Percentiles rank a stretch among this genome's conserved stretches.
Conservation (phyloP, 2,113 vertebrate species). For the Myiozetetes cayanensis region DNA sequence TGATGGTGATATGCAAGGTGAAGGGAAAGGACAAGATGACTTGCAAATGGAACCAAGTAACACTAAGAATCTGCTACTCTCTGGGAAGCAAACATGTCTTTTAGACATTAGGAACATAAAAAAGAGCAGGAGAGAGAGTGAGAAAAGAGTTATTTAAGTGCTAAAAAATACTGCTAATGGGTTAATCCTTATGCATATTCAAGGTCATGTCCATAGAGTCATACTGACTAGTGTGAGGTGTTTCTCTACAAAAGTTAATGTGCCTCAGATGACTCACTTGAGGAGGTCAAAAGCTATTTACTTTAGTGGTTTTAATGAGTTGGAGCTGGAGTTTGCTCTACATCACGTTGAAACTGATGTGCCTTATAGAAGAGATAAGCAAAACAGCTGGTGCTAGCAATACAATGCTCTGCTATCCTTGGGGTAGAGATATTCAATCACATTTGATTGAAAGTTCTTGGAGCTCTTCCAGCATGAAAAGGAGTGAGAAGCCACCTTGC, state of each 20-base stretch:
- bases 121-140: neutral
- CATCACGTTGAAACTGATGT: neutral
- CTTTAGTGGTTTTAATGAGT: neutral
- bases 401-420: neutral
- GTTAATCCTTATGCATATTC: neutral
- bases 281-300: neutral
- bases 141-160: neutral
- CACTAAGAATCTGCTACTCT: neutral
- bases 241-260: neutral
- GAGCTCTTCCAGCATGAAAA: neutral
- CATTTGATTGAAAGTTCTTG: neutral
- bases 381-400: neutral
- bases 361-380: neutral
- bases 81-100: neutral
- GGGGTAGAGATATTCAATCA: neutral
- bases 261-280: neutral
- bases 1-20: neutral
- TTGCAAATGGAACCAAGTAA: neutral
- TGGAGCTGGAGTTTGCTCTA: neutral
- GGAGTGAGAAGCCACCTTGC: rapidly evolving
- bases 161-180: neutral
- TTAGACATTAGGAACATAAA: neutral
- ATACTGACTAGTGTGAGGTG: neutral
- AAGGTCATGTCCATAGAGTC: neutral
- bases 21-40: neutral